Evolutionary conservation across 2,797 vertebrate genomes (phyloP).

Genomic region (Rhynchotus rufescens): DNA sequence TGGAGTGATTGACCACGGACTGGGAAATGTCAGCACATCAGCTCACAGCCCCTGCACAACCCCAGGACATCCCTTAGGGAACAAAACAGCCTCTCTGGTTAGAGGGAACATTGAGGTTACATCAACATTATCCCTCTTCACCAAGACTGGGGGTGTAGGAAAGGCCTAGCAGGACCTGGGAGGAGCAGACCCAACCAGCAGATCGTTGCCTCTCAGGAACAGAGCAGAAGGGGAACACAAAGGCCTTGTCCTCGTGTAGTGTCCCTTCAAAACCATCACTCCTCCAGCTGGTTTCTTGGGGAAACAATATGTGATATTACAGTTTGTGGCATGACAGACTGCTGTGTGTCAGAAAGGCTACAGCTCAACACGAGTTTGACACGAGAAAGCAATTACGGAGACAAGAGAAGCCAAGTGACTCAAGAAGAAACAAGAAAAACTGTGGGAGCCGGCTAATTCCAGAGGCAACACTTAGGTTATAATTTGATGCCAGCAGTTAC

Average conservation of each 20-base stretch:
- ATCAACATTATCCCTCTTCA: not conserved
- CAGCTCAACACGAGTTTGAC: not conserved
- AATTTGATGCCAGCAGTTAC: not conserved
- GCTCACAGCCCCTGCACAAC: no score
- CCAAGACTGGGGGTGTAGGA: not conserved
- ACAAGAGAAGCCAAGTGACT: not conserved
- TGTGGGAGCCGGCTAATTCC: not conserved
- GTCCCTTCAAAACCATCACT: not conserved
- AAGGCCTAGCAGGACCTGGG: not conserved
- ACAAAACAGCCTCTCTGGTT: no score
- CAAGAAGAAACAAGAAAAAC: not conserved
- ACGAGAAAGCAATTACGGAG: not conserved
- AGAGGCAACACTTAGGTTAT: not conserved
- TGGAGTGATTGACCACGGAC: no score
- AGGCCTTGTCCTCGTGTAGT: rapidly evolving
- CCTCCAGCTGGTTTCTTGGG: not conserved
- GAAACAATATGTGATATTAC: not conserved
- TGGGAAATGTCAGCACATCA: no score
- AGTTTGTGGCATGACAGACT: not conserved
- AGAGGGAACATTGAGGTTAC: not conserved
- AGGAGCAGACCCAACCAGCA: not conserved
- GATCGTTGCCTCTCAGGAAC: not conserved
- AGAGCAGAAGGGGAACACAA: not conserved
- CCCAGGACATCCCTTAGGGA: no score
- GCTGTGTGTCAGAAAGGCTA: not conserved